These are phyloP conservation scores for Drosophila pseudotakahashii DNA, from an alignment of 2,888 invertebrate genomes.

Conservation along the genomic window DNA sequence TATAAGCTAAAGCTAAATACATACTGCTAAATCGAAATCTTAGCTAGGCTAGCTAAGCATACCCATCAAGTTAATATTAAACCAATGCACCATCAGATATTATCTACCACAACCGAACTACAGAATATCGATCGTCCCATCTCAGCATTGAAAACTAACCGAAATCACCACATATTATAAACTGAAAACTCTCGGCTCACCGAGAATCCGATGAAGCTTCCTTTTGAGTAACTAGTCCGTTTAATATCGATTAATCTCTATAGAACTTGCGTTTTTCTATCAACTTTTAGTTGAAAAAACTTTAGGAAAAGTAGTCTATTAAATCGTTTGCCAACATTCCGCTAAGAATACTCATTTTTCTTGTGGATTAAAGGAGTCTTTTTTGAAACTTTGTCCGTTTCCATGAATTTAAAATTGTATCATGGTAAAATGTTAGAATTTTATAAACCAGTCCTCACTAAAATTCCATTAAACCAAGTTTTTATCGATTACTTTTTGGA, in stretches of 20 bases:
- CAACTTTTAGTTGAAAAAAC: background rate
- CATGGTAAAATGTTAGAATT: background rate
- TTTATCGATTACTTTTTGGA: too few species aligned
- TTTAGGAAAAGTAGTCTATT: background rate
- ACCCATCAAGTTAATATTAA: slow-evolving; percentile 44
- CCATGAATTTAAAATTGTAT: background rate
- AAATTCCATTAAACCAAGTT: background rate
- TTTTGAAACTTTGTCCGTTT: background rate
- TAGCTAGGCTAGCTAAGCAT: slow-evolving; percentile 44
- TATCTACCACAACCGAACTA: background rate
- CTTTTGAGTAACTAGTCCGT: background rate
- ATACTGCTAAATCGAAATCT: slow-evolving; percentile 22
- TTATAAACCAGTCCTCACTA: background rate
- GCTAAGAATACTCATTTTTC: background rate
- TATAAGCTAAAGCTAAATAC: slow-evolving; percentile 36
- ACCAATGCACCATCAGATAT: slow-evolving; percentile 13
- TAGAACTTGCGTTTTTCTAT: background rate
- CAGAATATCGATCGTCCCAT: slow-evolving; percentile 7
- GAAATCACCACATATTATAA: slow-evolving; percentile 16
- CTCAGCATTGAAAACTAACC: slow-evolving; percentile 11
- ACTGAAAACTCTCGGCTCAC: slow-evolving; percentile 8
- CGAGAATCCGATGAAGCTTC: slow-evolving; percentile 19
- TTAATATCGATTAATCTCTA: background rate
- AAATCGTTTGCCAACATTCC: background rate
- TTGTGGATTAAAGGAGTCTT: background rate